These are phyloP conservation scores for Trichogramma evanescens DNA, from an alignment of 2,888 invertebrate species.

Conservation along the genomic window DNA sequence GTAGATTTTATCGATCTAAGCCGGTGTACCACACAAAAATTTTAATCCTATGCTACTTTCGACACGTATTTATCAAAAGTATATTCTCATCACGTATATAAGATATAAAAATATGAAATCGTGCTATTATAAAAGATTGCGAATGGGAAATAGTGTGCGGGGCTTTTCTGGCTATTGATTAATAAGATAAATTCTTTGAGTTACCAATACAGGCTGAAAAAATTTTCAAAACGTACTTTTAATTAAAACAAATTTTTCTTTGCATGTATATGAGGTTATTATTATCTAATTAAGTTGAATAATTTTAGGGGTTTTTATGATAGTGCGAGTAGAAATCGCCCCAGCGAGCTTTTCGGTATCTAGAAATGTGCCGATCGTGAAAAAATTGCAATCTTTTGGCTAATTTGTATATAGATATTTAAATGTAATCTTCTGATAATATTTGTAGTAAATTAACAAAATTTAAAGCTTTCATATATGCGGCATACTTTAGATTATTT, in stretches of 20 bases:
- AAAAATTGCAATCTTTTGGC: not conserved
- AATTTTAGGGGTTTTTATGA: not conserved
- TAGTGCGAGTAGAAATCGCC: conserved; percentile 10
- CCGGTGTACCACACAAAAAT: conserved; percentile 17
- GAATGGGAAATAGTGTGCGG: conserved; percentile 14
- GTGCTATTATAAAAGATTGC: conserved; percentile 13
- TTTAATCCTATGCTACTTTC: conserved; percentile 4
- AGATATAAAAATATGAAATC: conserved; percentile 5
- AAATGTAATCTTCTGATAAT: conserved; percentile 5
- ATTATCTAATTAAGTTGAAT: too few relatives aligned
- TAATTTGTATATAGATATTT: conserved; percentile 20
- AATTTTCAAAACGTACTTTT: too few relatives aligned
- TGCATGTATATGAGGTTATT: too few relatives aligned
- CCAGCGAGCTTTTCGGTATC: conserved; percentile 15
- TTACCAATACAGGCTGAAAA: conserved; percentile 14
- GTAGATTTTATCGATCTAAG: not conserved
- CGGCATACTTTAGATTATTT: conserved; percentile 13
- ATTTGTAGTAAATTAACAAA: conserved; percentile 11
- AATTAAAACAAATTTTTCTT: too few relatives aligned
- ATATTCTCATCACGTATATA: conserved; percentile 14
- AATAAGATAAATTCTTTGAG: conserved; percentile 22
- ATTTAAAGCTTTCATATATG: conserved; percentile 17
- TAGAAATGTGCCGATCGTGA: conserved; percentile 18
- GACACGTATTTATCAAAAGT: not conserved
- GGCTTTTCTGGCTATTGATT: conserved; percentile 15